These are phyloP conservation scores for Tokudaia tokunoshimensis DNA, from an alignment of 2,797 vertebrate genomes.

Conservation along the genomic window DNA sequence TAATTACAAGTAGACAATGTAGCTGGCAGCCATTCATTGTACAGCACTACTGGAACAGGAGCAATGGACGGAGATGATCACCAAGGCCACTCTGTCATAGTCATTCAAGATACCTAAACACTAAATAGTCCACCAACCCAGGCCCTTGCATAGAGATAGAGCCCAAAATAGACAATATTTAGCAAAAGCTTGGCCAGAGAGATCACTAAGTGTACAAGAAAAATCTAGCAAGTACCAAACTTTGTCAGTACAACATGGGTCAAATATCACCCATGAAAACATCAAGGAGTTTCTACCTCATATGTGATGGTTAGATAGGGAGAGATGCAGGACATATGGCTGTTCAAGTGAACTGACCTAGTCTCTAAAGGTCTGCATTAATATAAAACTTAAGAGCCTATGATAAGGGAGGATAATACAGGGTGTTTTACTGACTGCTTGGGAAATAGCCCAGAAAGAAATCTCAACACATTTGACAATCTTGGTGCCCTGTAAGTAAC, in stretches of 20 bases:
- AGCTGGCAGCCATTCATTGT: background rate
- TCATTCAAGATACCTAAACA: background rate
- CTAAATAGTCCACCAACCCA: background rate
- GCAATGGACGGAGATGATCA: background rate
- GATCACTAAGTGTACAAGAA: constrained; percentile 11
- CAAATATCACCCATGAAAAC: constrained; percentile 30
- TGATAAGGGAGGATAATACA: background rate
- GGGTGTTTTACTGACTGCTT: background rate
- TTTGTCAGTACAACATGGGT: background rate
- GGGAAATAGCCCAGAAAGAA: constrained; percentile 49
- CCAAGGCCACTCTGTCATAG: background rate
- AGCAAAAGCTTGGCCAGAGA: constrained; percentile 27
- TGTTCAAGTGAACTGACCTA: background rate
- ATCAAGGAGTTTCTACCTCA: background rate
- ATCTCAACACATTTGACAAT: constrained; percentile 53
- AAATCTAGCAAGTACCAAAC: background rate
- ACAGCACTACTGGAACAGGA: background rate
- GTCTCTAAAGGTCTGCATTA: background rate
- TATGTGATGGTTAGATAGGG: background rate
- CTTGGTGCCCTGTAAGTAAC: background rate
- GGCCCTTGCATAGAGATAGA: background rate
- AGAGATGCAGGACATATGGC: background rate
- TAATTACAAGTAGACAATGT: background rate
- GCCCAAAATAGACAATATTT: background rate
- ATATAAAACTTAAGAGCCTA: background rate